Conservation (phyloP, 2,797 vertebrate genomes). For the Typhlichthys eigenmanni region DNA sequence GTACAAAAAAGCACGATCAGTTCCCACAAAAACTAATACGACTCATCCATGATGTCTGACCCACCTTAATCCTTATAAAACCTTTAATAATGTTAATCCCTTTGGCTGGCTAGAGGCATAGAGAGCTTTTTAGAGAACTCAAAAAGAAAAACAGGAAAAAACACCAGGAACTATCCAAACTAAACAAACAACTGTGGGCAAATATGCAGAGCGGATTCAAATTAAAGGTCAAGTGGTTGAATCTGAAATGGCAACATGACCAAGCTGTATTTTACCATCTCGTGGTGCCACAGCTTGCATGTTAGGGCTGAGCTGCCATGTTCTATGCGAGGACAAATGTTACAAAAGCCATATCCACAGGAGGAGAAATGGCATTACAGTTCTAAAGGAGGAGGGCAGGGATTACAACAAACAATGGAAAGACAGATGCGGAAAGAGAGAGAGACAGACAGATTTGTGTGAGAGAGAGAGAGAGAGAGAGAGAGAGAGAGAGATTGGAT, state of each 20-base stretch:
- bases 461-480: constrained; percentile 15
- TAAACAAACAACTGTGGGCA: constrained; percentile 59
- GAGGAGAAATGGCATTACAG: constrained; percentile 40
- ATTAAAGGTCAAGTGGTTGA: constrained; percentile 58
- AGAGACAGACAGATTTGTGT: not conserved
- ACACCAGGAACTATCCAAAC: constrained; percentile 28
- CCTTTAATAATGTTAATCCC: constrained; percentile 46
- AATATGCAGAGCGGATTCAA: constrained; percentile 45
- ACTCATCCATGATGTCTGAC: constrained; percentile 41
- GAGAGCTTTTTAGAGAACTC: constrained; percentile 28
- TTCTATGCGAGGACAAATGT: constrained; percentile 53
- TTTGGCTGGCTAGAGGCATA: constrained; percentile 30
- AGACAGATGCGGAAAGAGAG: constrained; percentile 10
- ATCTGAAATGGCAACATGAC: constrained; percentile 52
- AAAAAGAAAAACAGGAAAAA: constrained; percentile 30
- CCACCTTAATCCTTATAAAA: constrained; percentile 43
- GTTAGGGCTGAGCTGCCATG: constrained; percentile 23
- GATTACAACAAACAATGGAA: constrained; percentile 25
- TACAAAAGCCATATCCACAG: constrained; percentile 34
- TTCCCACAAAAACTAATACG: constrained; percentile 14
- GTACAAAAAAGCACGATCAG: not conserved
- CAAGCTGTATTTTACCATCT: constrained; percentile 50
- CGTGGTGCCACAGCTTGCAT: constrained; percentile 29
- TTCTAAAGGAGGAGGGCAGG: constrained; percentile 18
- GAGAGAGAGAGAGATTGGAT: not conserved